Percentiles rank a stretch among this genome's conserved stretches.
Conservation (phyloP, 2,113 vertebrate genomes). For the Naja naja region DNA sequence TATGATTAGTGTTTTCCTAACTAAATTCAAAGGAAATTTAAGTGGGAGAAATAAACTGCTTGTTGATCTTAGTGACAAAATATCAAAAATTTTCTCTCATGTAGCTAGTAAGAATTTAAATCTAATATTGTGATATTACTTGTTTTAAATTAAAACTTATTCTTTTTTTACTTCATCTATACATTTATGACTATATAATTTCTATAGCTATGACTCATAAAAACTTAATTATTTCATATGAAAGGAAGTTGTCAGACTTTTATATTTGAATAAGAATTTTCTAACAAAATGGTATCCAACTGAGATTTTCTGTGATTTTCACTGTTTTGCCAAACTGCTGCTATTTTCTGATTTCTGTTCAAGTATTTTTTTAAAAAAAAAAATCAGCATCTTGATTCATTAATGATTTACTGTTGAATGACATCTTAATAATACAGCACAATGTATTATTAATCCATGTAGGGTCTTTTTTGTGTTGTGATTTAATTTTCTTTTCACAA, state of each 20-base stretch:
- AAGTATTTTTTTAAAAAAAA: neutral
- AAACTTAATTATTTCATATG: too few species aligned
- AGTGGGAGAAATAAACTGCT: neutral
- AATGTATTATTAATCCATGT: neutral
- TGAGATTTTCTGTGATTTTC: neutral
- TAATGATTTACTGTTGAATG: neutral
- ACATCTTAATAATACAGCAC: neutral
- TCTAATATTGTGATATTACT: neutral
- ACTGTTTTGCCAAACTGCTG: neutral
- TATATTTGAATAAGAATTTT: neutral
- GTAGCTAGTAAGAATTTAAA: neutral
- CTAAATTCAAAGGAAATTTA: slow-evolving; percentile 20
- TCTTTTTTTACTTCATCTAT: neutral
- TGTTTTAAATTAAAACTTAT: neutral
- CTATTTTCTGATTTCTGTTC: neutral
- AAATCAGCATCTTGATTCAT: neutral
- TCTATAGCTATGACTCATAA: too few species aligned
- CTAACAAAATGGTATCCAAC: neutral
- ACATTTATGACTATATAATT: neutral
- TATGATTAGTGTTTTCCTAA: neutral
- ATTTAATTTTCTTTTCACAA: neutral
- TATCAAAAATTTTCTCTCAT: neutral
- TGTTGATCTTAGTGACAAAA: neutral
- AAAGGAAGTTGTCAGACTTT: too few species aligned
- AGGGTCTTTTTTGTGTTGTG: neutral